phyloP scores from a whole-genome alignment of 1,140 invertebrate species.

The Lasioglossum baleicum region DNA sequence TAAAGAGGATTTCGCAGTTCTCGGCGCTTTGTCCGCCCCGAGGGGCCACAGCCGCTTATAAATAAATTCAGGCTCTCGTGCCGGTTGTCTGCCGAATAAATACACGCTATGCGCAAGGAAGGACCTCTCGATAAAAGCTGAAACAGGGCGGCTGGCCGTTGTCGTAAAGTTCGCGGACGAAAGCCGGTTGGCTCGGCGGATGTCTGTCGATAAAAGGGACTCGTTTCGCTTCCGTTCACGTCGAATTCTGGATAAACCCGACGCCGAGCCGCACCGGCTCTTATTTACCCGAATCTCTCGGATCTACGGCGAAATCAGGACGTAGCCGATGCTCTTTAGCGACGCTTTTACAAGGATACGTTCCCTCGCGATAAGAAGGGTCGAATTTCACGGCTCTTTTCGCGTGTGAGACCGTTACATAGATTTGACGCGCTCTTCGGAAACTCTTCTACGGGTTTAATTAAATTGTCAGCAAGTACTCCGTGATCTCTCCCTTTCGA shows the following conservation, averaged over 20 bases:
- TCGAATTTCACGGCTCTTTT: not conserved
- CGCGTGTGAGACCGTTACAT: not conserved
- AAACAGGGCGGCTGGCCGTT: conserved; percentile 19
- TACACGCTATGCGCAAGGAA: conserved; percentile 34
- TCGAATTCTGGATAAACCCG: conserved; percentile 52
- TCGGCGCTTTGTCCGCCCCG: conserved; percentile 37
- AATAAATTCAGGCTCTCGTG: conserved; percentile 53
- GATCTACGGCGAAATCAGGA: conserved; percentile 17
- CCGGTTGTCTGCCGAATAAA: conserved; percentile 28
- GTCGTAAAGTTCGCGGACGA: conserved; percentile 40
- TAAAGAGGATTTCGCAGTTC: conserved; percentile 48
- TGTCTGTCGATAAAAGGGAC: conserved; percentile 51
- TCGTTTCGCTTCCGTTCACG: conserved; percentile 46
- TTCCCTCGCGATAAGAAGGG: too few species aligned
- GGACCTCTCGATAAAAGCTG: conserved; percentile 47
- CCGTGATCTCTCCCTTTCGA: not conserved
- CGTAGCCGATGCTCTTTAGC: conserved; percentile 30
- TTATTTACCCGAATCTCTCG: conserved; percentile 30
- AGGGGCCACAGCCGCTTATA: conserved; percentile 41
- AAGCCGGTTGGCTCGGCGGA: conserved; percentile 5
- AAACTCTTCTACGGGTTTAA: not conserved
- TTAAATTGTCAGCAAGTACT: not conserved
- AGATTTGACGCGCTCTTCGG: not conserved
- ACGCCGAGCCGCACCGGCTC: too few species aligned
- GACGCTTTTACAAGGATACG: not conserved